Base-by-base conservation (phyloP, 2,113 vertebrate species). In the Mormyrus lacerda region DNA sequence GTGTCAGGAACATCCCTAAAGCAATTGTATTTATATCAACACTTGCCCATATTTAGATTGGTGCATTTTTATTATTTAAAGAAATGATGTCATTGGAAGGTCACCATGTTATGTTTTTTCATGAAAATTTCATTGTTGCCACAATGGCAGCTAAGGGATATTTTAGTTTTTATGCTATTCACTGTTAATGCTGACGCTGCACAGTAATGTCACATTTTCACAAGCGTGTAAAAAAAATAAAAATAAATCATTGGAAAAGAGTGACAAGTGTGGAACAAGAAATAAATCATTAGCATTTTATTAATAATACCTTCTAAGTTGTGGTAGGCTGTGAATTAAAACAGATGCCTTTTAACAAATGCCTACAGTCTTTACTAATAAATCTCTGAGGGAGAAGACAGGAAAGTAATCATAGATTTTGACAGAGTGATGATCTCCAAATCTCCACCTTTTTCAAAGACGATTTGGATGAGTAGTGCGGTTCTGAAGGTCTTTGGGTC, bases 371-470 rank as follows among this genome's bases (percentile, higher is more conserved):
- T 51, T 21, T 79, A 4, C 27, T 76, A 88, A 35, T 35, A 21
- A 31, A 48, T 47, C 21, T 47, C 47, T 35, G 35, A 53, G 61
- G 21, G 31, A 55, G 47, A 51, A 65, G 24, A 88, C 24, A 19
- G 53, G n/a, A 45, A 82, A 35, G 65, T 8, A n/a, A 82, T 10
- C 45, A 39, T 35, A 79, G 15, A 79, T 48, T 73, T 51, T 73
- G 87, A 21, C 73, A 88, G 35, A 65, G 53, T 88, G 79, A 88
- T 79, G 45, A 88, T 88, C 45, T 88, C 47, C 13, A 39, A 27
- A 35, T 39, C 17, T 35, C 15, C 47, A 88, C 47, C 45, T 88
- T 17, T 73, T 61, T 48, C 24, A 73, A 73, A 27, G 44, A 21
- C 24, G n/a, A 88, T 51, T 15, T 87, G 35, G 11, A 13, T 65